Base-by-base conservation (phyloP, 2,113 vertebrate species). In the Apodemus sylvaticus region DNA sequence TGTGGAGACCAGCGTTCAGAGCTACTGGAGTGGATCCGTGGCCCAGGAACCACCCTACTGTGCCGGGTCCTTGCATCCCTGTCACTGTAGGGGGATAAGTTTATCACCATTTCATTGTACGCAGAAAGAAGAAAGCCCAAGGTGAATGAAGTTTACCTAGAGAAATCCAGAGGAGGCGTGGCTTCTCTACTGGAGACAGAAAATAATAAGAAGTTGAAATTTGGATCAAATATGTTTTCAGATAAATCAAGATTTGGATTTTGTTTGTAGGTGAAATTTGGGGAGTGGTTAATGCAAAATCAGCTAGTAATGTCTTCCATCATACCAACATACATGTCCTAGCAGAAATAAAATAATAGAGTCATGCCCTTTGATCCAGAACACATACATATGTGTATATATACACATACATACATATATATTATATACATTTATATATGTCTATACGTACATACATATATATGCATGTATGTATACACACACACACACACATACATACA, bases 251-350 rank as follows among this genome's bases (percentile, higher is more conserved):
- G 39, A 64, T 48, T 29, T 71, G 42, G 7, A 16, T 89, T 91
- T 95, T 89, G 48, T 89, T 68, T 86, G 12, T 89, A 95, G 85
- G 34, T 22, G n/a, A 73, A 82, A 90, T 53, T 81, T 39, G 24
- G 13, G 74, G 42, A 87, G 36, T 74, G 19, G 10, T 7, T 89
- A 4, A 29, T 77, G 24, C 29, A 64, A 73, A 95, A 83, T 45
- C 19, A 81, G 48, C 64, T 62, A 86, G 7, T 91, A 73, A 60
- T 92, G 34, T 73, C 66, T 94, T 92, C 39, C 64, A 68, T 64
- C 55, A 4, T 39, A 86, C 29, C 64, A 66, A 66, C 29, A 31
- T 62, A 95, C 26, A 45, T 10, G 77, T 83, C 34, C 39, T 68
- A 62, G 64, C 36, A 77, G 79, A 88, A 39, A 48, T 64, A 83